Percentiles rank a stretch among this genome's conserved stretches.
Conservation (phyloP, 1,140 invertebrate genomes). For the Drosophila takahashii region DNA sequence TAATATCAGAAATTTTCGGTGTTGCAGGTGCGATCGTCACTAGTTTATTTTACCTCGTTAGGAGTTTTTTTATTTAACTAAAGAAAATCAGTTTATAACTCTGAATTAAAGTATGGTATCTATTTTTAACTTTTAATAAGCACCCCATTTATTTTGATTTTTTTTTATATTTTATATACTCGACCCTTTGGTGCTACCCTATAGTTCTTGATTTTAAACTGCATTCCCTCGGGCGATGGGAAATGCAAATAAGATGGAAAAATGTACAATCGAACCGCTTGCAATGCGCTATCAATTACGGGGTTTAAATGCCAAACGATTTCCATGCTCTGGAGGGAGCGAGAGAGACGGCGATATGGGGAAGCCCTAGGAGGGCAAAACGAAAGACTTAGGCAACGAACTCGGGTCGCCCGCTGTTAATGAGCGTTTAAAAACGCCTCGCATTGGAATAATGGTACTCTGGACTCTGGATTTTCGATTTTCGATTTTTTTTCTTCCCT, state of each 20-base stretch:
- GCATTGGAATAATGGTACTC: neutral
- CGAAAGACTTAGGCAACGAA: constrained; percentile 78
- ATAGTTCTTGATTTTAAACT: constrained; percentile 13
- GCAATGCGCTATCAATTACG: constrained; percentile 47
- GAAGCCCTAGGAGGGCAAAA: constrained; percentile 31
- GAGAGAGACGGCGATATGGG: neutral
- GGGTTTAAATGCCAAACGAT: constrained; percentile 14
- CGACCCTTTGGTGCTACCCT: neutral
- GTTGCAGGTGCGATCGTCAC: too few species aligned
- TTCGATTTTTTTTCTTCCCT: too few species aligned
- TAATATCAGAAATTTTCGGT: too few species aligned
- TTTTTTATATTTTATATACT: neutral
- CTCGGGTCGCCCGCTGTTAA: constrained; percentile 31
- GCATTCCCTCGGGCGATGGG: constrained; percentile 7
- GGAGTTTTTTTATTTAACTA: too few species aligned
- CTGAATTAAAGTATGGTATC: too few species aligned
- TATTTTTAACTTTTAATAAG: neutral
- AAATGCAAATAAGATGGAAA: constrained; percentile 42
- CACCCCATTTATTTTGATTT: neutral
- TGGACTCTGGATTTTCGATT: neutral
- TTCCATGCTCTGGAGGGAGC: neutral
- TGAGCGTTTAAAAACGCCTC: constrained; percentile 22
- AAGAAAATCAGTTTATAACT: too few species aligned
- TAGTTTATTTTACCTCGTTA: too few species aligned
- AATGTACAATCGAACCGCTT: constrained; percentile 10